Evolutionary conservation across 2,113 vertebrate species (phyloP).

Genomic region (Engraulis encrasicolus): DNA sequence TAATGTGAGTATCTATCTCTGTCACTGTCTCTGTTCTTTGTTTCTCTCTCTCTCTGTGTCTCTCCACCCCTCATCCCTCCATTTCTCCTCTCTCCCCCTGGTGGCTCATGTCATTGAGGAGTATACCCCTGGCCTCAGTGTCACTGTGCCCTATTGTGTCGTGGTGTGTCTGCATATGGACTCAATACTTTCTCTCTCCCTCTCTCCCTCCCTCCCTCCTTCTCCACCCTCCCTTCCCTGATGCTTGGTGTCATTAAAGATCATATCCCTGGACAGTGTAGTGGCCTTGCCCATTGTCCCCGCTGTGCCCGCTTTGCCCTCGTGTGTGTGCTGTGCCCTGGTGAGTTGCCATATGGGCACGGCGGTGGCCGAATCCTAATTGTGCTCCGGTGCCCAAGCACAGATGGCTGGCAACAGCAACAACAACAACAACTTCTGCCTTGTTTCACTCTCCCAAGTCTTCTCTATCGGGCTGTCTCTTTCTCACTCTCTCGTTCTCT

Average conservation of each 20-base stretch:
- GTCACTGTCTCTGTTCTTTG: background rate
- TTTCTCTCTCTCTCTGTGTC: background rate
- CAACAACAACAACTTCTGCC: background rate
- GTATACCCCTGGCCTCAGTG: background rate
- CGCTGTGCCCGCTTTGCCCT: no score
- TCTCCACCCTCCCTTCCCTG: no score
- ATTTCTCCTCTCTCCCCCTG: background rate
- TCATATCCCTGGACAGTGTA: no score
- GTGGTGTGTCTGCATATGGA: no score
- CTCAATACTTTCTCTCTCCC: no score
- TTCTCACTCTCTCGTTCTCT: background rate
- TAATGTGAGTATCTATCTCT: no score
- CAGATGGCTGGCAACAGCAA: constrained; percentile 17
- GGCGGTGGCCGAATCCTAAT: constrained; percentile 8
- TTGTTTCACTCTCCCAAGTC: background rate
- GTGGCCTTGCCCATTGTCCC: no score
- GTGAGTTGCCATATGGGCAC: background rate
- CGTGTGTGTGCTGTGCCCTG: background rate
- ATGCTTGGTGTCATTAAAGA: no score
- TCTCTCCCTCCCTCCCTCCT: no score
- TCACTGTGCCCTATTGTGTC: no score
- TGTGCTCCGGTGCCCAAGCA: background rate
- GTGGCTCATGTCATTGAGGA: background rate
- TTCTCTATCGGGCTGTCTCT: background rate
- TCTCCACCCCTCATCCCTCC: background rate